Conservation (phyloP, 2,888 invertebrate genomes). For the Cephus pulcher region DNA sequence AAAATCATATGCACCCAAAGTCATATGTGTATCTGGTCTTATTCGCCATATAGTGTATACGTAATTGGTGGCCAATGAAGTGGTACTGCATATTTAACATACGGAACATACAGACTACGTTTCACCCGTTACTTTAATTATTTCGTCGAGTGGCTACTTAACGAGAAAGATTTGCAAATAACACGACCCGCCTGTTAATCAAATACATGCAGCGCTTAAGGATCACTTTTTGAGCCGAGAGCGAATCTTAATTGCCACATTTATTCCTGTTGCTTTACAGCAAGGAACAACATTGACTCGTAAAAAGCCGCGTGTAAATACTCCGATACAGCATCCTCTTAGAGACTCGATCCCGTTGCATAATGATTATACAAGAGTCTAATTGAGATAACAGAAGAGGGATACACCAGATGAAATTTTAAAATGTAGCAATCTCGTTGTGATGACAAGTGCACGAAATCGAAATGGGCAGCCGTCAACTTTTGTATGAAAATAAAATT, state of each 20-base stretch:
- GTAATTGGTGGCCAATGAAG: background rate
- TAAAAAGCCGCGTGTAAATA: background rate
- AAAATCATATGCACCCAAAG: background rate
- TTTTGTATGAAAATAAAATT: background rate
- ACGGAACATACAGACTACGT: background rate
- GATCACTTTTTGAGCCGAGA: slow-evolving; percentile 2
- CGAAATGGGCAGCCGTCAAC: no score
- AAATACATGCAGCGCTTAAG: slow-evolving; percentile 23
- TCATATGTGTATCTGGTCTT: background rate
- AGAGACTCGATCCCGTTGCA: slow-evolving; percentile 20
- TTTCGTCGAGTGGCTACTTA: slow-evolving; percentile 28
- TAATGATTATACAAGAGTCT: background rate
- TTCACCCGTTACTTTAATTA: slow-evolving; percentile 23
- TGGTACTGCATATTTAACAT: background rate
- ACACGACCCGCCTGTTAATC: slow-evolving; percentile 37
- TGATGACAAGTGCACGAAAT: background rate
- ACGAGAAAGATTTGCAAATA: slow-evolving; percentile 30
- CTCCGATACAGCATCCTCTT: slow-evolving; percentile 21
- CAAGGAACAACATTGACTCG: background rate
- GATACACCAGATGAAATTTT: background rate
- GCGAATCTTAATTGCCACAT: slow-evolving; percentile 33
- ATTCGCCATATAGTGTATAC: background rate
- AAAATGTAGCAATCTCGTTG: background rate
- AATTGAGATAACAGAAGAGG: background rate
- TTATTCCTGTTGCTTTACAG: slow-evolving; percentile 26